Conservation (phyloP, 2,888 invertebrate genomes). For the Aquatica leii region DNA sequence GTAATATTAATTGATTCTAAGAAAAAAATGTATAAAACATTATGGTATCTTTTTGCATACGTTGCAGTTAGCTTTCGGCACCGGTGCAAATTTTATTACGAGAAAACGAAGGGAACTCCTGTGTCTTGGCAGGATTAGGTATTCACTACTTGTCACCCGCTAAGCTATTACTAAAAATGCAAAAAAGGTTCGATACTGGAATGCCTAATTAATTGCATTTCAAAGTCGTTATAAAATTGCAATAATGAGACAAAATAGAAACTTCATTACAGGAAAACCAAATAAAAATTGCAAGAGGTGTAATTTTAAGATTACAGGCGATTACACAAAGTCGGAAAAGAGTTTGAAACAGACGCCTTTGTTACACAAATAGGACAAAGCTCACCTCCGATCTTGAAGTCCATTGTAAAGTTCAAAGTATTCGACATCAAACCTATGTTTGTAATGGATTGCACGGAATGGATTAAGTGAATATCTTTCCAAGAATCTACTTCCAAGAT, state of each 20-base stretch:
- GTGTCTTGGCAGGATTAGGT: conserved; percentile 55
- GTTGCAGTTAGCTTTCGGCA: conserved; percentile 28
- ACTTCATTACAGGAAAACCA: conserved; percentile 17
- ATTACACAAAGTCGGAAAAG: conserved; percentile 22
- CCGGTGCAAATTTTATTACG: conserved; percentile 53
- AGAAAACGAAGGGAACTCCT: conserved; percentile 47
- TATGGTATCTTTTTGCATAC: conserved; percentile 11
- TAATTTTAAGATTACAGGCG: conserved; percentile 35
- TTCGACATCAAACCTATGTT: conserved; percentile 35
- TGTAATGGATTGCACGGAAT: conserved; percentile 43
- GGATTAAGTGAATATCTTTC: conserved; percentile 39
- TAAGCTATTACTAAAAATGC: conserved; percentile 59
- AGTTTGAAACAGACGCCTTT: conserved; percentile 33
- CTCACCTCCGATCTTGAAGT: conserved; percentile 42
- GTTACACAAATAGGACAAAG: conserved; percentile 40
- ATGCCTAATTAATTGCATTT: conserved; percentile 62
- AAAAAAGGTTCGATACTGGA: conserved; percentile 60
- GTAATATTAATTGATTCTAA: too few species aligned
- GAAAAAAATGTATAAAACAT: too few species aligned
- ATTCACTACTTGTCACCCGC: conserved; percentile 58
- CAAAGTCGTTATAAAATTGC: conserved; percentile 55
- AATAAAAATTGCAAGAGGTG: conserved; percentile 29
- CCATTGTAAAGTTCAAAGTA: conserved; percentile 42
- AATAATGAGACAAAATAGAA: conserved; percentile 33
- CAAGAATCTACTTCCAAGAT: conserved; percentile 24